Base-by-base conservation (phyloP, 2,113 vertebrate species). In the Romanogobio albipinnatus region DNA sequence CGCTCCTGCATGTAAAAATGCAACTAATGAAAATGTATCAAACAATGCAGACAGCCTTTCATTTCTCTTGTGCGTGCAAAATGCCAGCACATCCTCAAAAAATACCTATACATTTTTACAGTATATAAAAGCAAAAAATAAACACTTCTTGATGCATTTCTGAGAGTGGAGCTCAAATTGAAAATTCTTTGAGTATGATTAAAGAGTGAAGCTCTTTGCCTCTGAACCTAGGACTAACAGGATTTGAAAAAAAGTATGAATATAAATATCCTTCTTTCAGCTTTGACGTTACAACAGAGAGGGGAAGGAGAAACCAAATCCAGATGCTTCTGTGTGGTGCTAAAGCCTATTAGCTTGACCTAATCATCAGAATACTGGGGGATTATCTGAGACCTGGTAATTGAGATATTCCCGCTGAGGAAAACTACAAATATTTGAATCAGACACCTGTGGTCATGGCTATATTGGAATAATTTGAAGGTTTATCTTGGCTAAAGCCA, bases 371-470 rank as follows among this genome's bases (percentile, higher is more conserved):
- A 75, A 82, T 74, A 39, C 73, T 49, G 62, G 11, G 17, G 73
- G 59, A 76, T 86, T 76, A 82, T 43, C 70, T 76, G 22, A 83
- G 51, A 68, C 49, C 85, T 58, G 36, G 85, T 77, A 71, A 82
- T 49, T 83, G 73, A 82, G 80, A 89, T 87, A 90, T 88, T 84
- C 53, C 77, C 19, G 76, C 90, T 88, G 91, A 91, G 77, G 53
- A 73, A 71, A 66, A 56, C 51, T 15, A 62, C n/a, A 81, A 80
- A 80, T 36, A 80, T 39, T 66, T 80, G 39, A 51, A 79, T 11
- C 36, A 49, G 51, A 47, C n/a, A 70, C 76, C 58, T 59, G 66
- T 47, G 56, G 66, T 62, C 24, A 51, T 24, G 74, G 53, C 22
- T 19, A n/a, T 73, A 22, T 17, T 61, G 61, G 39, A 70, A 59